Conservation (phyloP, 2,888 invertebrate species). For the Platyscelio sp. region DNA sequence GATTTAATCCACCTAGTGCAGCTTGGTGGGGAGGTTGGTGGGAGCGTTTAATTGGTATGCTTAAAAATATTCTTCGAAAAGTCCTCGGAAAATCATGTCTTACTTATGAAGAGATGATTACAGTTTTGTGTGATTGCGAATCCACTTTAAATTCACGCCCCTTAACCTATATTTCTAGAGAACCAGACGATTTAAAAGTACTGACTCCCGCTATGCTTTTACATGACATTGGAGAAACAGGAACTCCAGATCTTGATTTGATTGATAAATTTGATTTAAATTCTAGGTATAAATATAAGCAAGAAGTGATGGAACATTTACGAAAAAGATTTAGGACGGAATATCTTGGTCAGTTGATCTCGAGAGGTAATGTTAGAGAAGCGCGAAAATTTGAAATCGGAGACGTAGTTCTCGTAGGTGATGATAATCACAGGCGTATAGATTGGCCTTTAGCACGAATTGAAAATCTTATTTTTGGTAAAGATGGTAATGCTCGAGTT, state of each 20-base stretch:
- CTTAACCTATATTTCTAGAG: conserved; percentile 74
- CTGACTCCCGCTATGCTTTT: conserved; percentile 67
- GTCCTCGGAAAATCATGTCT: conserved; percentile 79
- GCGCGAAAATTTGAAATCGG: neutral
- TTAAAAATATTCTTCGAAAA: conserved; percentile 74
- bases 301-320: conserved; percentile 27
- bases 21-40: conserved; percentile 85
- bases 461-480: neutral
- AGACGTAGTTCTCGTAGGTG: neutral
- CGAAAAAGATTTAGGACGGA: neutral
- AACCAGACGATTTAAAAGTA: conserved; percentile 69
- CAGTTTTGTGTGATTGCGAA: conserved; percentile 78
- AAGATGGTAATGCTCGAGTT: conserved; percentile 2
- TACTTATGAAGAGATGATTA: conserved; percentile 75
- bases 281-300: neutral
- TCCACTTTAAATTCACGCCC: conserved; percentile 80
- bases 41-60: conserved; percentile 75
- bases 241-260: conserved; percentile 54
- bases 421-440: neutral
- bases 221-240: conserved; percentile 49
- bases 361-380: neutral
- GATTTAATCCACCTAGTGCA: conserved; percentile 82
- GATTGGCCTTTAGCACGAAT: conserved; percentile 23
- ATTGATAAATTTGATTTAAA: neutral
- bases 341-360: neutral